Evolutionary conservation across 2,797 vertebrate species (phyloP).

Genomic region (Pitangus sulphuratus): DNA sequence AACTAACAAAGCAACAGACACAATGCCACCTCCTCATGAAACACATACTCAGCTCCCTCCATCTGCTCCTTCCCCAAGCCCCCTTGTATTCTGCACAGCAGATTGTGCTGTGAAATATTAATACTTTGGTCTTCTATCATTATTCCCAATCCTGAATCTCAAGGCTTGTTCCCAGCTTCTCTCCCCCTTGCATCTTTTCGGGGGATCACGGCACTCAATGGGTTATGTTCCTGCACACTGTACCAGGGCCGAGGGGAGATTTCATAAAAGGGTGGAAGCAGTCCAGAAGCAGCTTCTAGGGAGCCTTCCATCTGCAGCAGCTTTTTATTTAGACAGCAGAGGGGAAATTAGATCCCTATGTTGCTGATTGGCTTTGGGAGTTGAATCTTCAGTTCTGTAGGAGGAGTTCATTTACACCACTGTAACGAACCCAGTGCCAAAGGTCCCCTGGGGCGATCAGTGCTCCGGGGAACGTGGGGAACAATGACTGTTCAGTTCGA

Average conservation of each 20-base stretch:
- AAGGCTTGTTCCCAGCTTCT: background rate
- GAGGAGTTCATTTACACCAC: background rate
- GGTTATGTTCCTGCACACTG: background rate
- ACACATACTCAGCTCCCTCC: constrained; percentile 18
- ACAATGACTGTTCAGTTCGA: constrained; percentile 10
- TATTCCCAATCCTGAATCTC: constrained; percentile 1
- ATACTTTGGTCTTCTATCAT: background rate
- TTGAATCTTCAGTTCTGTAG: background rate
- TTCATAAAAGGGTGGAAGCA: constrained; percentile 51
- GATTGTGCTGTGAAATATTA: constrained; percentile 53
- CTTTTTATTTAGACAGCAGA: constrained; percentile 61
- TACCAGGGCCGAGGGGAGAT: background rate
- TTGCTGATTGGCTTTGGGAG: constrained; percentile 51
- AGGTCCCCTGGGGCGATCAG: background rate
- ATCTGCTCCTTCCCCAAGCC: constrained; percentile 37
- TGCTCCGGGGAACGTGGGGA: background rate
- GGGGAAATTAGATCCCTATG: constrained; percentile 47
- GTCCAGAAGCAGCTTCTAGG: constrained; percentile 63
- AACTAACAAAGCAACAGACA: constrained; percentile 47
- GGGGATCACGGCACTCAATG: background rate
- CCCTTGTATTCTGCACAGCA: constrained; percentile 19
- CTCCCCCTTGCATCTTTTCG: background rate
- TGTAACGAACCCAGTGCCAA: rapidly evolving
- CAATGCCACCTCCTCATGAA: constrained; percentile 40
- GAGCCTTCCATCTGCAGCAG: constrained; percentile 54